Evolutionary conservation across 1,140 invertebrate species (phyloP).

Genomic region (Ruditapes philippinarum): DNA sequence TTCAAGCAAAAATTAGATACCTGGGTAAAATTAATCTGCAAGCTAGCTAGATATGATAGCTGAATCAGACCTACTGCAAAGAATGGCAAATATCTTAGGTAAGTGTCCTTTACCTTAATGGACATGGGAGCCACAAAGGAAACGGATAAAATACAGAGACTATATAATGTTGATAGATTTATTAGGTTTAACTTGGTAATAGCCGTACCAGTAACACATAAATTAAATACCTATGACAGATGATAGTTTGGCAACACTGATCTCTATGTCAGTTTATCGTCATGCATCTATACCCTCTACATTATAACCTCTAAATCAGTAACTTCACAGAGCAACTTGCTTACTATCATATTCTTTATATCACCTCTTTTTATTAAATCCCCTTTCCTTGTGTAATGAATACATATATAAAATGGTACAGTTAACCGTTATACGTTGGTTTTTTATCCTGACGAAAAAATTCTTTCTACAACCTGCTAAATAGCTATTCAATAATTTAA

Average conservation of each 20-base stretch:
- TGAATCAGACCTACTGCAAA: too few relatives aligned
- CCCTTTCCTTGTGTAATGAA: not conserved
- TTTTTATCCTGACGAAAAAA: too few relatives aligned
- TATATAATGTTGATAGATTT: constrained; percentile 44
- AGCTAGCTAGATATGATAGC: too few relatives aligned
- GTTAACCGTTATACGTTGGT: not conserved
- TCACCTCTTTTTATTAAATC: not conserved
- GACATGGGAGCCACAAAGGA: too few relatives aligned
- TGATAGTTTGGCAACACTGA: constrained; percentile 10
- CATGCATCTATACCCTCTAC: not conserved
- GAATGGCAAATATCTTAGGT: too few relatives aligned
- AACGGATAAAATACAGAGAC: too few relatives aligned
- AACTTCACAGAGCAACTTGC: not conserved
- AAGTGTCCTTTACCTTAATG: too few relatives aligned
- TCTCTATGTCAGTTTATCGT: not conserved
- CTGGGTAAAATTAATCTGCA: too few relatives aligned
- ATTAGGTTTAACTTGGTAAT: constrained; percentile 52
- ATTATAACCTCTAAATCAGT: not conserved
- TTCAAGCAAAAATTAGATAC: too few relatives aligned
- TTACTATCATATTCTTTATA: not conserved
- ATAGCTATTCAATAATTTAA: not conserved
- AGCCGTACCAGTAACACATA: constrained; percentile 34
- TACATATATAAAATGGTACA: constrained; percentile 22
- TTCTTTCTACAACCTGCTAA: not conserved
- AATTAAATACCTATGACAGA: constrained; percentile 29